A percentile compares a stretch with the other conserved stretches of the same genome.
Evolutionary conservation across 64 coral and sea anemone genomes (phyloP).

Genomic region (Actinia tenebrosa): DNA sequence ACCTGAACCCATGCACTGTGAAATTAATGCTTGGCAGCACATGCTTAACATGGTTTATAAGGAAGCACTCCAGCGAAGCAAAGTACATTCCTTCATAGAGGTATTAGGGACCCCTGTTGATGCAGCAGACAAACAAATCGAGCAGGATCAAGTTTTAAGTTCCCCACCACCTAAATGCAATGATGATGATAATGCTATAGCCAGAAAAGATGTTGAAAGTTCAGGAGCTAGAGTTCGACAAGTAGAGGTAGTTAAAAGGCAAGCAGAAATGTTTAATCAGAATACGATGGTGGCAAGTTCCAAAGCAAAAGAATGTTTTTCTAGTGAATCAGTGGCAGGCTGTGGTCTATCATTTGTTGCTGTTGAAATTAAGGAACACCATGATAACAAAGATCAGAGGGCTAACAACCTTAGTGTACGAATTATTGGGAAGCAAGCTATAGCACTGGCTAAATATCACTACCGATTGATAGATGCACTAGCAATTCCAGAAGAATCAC

Average conservation of each 20-base stretch:
- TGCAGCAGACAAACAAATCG: not conserved
- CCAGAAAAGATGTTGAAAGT: constrained; percentile 14
- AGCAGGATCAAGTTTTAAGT: not conserved
- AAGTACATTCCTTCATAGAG: constrained; percentile 22
- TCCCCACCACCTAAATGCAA: not conserved
- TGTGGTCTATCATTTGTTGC: constrained; percentile 61
- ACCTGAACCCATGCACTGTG: constrained; percentile 44
- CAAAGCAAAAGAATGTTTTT: no score
- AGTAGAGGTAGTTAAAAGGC: constrained; percentile 19
- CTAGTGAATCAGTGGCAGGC: no score
- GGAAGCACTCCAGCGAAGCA: constrained; percentile 29
- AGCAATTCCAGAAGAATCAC: constrained; percentile 20
- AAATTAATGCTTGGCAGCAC: constrained; percentile 48
- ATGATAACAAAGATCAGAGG: constrained; percentile 38
- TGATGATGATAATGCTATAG: not conserved
- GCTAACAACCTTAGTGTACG: constrained; percentile 25
- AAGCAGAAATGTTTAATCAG: constrained; percentile 28
- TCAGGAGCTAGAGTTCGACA: constrained; percentile 26
- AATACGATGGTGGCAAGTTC: no score
- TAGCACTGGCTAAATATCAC: constrained; percentile 24
- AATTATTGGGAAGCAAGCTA: constrained; percentile 39
- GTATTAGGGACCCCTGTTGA: constrained; percentile 23
- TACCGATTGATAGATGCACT: constrained; percentile 38
- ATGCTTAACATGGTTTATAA: constrained; percentile 21
- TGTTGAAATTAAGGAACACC: constrained; percentile 37